Evolutionary conservation across 2,113 vertebrate genomes (phyloP).

Genomic region (Campylorhamphus procurvoides): DNA sequence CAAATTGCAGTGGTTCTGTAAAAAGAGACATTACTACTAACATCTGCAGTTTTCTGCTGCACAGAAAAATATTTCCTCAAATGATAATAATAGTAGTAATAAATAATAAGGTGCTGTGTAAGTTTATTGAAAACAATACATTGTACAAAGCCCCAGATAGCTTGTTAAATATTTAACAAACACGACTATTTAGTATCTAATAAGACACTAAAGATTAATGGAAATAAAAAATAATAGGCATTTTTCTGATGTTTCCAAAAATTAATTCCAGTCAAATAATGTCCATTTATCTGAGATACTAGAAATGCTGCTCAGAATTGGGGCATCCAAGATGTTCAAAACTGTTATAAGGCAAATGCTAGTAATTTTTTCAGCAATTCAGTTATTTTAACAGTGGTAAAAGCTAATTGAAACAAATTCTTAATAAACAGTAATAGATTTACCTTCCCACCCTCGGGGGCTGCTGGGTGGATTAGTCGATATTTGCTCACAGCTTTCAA

Average conservation of each 20-base stretch:
- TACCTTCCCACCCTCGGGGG: slow-evolving; percentile 33
- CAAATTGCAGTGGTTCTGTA: background rate
- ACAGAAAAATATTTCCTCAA: slow-evolving; percentile 17
- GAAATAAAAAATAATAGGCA: slow-evolving; percentile 36
- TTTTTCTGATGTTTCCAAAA: background rate
- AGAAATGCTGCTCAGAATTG: background rate
- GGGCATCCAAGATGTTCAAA: background rate
- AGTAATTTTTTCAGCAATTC: background rate
- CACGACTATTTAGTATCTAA: slow-evolving; percentile 63
- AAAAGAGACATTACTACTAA: background rate
- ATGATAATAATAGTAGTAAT: slow-evolving; percentile 1
- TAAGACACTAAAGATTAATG: slow-evolving; percentile 20
- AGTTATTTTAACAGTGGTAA: slow-evolving; percentile 41
- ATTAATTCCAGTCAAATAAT: background rate
- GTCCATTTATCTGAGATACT: background rate
- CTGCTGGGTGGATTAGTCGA: slow-evolving; percentile 29
- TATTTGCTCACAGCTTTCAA: slow-evolving; percentile 61
- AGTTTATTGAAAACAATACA: slow-evolving; percentile 57
- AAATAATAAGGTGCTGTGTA: background rate
- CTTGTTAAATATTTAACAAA: slow-evolving; percentile 63
- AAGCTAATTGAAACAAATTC: slow-evolving; percentile 51
- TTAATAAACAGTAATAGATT: slow-evolving; percentile 68
- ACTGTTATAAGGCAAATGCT: background rate
- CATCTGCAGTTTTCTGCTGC: background rate
- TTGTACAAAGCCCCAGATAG: slow-evolving; percentile 17